Base-by-base conservation (phyloP, 2,888 invertebrate genomes). In the Heliconius ismenius region DNA sequence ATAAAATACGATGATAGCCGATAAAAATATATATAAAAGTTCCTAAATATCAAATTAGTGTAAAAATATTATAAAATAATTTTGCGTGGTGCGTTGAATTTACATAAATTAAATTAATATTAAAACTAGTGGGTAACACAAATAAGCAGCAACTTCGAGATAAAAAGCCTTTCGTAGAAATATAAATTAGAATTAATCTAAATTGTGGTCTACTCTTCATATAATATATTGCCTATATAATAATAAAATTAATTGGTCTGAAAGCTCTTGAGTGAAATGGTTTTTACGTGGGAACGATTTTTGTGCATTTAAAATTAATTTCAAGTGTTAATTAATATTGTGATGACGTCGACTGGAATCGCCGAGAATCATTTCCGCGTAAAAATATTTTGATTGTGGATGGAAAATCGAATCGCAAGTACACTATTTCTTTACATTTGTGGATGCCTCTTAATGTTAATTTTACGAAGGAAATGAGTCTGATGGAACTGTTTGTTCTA, bases 221-320 rank as follows among this genome's bases (percentile, higher is more conserved):
- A 74, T 77, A 79, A 58, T 43, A 81, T 81, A 81, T 83, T 83
- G 84, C 86, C 83, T 85, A 83, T 84, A 89, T 60, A 43, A 43
- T 43, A 43, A 21, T 88, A 87, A 86, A 84, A 81, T 79, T 81
- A 88, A 88, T 89, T 93, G 91, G 94, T 92, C 88, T 94, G 94
- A 93, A 93, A 94, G 94, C 94, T 92, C 91, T 92, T 92, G 94
- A 94, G 94, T 94, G 94, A 94, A 94, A 94, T 94, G 94, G 94
- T 94, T 94, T 94, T 94, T 94, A 94, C 94, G 94, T 94, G 94
- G 94, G 94, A 94, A 94, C 93, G 94, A 94, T 94, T 94, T 94
- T 94, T 94, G 93, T 93, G 94, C 93, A 90, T 89, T 83, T 86
- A 89, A 91, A 87, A 82, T 86, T 87, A 87, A 81, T 87, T 88